Evolutionary conservation across 1,140 invertebrate species (phyloP).

Genomic region (Steinernema khuongi): DNA sequence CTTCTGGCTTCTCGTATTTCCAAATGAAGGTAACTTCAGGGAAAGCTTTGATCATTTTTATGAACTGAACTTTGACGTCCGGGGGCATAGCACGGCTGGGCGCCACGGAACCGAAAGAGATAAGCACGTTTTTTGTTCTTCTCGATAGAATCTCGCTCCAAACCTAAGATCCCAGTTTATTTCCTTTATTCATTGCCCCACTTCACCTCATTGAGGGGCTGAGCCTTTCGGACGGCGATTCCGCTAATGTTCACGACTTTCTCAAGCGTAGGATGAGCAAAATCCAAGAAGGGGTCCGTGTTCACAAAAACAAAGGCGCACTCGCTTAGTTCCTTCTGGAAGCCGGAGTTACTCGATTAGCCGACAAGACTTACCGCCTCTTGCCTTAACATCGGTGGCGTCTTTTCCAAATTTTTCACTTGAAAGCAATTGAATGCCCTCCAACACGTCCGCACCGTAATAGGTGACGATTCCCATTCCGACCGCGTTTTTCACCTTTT

Average conservation of each 20-base stretch:
- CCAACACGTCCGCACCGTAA: background rate
- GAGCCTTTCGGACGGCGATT: background rate
- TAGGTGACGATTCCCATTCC: background rate
- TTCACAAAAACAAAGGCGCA: background rate
- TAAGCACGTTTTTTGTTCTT: background rate
- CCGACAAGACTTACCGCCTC: background rate
- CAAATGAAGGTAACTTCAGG: constrained; percentile 17
- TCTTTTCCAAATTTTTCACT: background rate
- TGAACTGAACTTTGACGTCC: background rate
- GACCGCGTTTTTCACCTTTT: background rate
- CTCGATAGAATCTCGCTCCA: background rate
- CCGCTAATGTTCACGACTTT: background rate
- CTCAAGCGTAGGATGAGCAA: background rate
- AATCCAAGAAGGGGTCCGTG: constrained; percentile 2
- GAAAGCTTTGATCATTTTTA: background rate
- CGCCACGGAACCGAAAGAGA: constrained; percentile 12
- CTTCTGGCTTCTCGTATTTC: constrained; percentile 1
- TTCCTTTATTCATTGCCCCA: background rate
- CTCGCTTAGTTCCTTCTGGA: background rate
- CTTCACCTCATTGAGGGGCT: background rate
- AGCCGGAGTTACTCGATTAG: background rate
- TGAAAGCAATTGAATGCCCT: background rate
- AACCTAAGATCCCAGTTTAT: background rate
- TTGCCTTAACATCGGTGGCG: background rate
- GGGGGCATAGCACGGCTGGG: background rate